Evolutionary conservation across 2,888 invertebrate genomes (phyloP).

Genomic region (Mechanitis mazaeus): DNA sequence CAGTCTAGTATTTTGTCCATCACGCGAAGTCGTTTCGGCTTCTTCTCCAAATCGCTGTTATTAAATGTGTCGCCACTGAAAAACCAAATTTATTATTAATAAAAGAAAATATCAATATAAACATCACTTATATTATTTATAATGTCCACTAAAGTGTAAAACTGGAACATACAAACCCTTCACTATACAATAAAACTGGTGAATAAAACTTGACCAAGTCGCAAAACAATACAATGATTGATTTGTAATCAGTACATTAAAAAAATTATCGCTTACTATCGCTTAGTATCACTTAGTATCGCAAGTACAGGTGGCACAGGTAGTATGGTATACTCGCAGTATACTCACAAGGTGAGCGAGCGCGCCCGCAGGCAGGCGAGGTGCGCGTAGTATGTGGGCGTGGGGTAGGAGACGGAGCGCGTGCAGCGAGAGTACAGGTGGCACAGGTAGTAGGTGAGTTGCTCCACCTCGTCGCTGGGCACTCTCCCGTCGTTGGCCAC

Average conservation of each 20-base stretch:
- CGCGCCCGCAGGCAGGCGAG: slow-evolving; percentile 86
- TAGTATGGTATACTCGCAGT: background rate
- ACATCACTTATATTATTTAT: no score
- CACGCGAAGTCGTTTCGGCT: slow-evolving; percentile 71
- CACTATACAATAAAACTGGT: no score
- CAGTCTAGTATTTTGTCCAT: slow-evolving; percentile 69
- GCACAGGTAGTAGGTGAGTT: slow-evolving; percentile 88
- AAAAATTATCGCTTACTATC: no score
- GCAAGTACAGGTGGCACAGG: no score
- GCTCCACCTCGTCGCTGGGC: slow-evolving; percentile 84
- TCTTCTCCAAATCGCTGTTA: slow-evolving; percentile 62
- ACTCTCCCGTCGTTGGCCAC: slow-evolving; percentile 87
- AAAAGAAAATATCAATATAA: no score
- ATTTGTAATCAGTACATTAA: no score
- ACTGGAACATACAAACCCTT: no score
- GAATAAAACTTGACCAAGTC: no score
- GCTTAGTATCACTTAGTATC: no score
- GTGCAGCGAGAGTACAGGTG: slow-evolving; percentile 91
- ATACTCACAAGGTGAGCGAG: slow-evolving; percentile 64
- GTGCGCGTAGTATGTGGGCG: slow-evolving; percentile 92
- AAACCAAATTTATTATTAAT: slow-evolving; percentile 25
- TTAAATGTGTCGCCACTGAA: slow-evolving; percentile 63
- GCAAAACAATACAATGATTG: no score
- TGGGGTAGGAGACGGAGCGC: slow-evolving; percentile 89
- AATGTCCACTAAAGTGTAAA: background rate